phyloP scores from a whole-genome alignment of 2,888 invertebrate genomes.

The Brassicogethes aeneus region DNA sequence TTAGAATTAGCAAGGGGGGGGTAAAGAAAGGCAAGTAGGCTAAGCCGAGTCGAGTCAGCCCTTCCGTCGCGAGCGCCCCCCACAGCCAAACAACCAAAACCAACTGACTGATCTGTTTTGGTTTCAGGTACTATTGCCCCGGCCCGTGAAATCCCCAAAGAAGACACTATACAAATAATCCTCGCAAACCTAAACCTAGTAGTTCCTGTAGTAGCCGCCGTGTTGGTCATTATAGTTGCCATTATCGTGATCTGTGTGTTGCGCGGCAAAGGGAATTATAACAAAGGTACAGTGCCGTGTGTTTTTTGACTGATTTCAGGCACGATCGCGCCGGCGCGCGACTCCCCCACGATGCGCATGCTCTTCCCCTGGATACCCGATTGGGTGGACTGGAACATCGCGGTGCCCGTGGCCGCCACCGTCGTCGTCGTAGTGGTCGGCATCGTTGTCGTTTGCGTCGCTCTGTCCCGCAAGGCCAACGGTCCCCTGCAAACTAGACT shows the following conservation, averaged over 20 bases:
- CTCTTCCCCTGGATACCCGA: constrained; percentile 71
- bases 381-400: constrained; percentile 83
- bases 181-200: constrained; percentile 87
- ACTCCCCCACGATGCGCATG: constrained; percentile 43
- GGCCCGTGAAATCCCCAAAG: constrained; percentile 75
- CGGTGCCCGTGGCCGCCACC: constrained; percentile 84
- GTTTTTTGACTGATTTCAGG: constrained; percentile 47
- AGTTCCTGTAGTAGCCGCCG: constrained; percentile 85
- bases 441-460: constrained; percentile 83
- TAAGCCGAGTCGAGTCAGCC: too few species aligned
- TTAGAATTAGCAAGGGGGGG: too few species aligned
- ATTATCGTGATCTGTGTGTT: constrained; percentile 89
- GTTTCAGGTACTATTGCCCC: constrained; percentile 94
- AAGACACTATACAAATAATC: constrained; percentile 79
- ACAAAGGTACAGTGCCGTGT: constrained; percentile 60
- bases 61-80: too few species aligned
- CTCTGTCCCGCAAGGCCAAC: constrained; percentile 66
- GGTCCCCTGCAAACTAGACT: constrained; percentile 63
- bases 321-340: constrained; percentile 69
- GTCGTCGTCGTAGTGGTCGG: constrained; percentile 86
- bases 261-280: constrained; percentile 72
- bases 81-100: too few species aligned
- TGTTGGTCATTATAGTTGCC: constrained; percentile 87
- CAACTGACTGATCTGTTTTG: constrained; percentile 18
- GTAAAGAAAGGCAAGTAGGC: too few species aligned